Evolutionary conservation across 2,888 invertebrate genomes (phyloP).

Genomic region (Busseola fusca): DNA sequence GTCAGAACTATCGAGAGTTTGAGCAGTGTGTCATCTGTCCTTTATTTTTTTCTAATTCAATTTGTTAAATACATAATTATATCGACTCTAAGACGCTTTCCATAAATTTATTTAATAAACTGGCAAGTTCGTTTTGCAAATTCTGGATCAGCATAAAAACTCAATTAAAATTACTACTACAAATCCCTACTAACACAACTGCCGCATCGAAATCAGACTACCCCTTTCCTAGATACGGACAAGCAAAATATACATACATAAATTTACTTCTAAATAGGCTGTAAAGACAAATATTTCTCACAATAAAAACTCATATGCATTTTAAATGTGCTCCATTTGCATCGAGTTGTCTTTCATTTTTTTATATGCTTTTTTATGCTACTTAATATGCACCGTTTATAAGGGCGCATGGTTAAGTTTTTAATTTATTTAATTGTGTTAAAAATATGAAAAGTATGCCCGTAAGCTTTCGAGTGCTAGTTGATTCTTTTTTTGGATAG

Average conservation of each 20-base stretch:
- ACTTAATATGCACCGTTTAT: constrained; percentile 62
- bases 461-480: constrained; percentile 51
- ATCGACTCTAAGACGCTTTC: background rate
- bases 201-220: constrained; percentile 32
- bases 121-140: background rate
- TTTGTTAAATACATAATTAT: background rate
- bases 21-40: background rate
- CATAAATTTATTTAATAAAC: background rate
- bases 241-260: constrained; percentile 41
- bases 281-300: constrained; percentile 59
- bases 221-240: constrained; percentile 54
- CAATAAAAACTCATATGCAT: constrained; percentile 60
- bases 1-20: background rate
- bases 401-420: constrained; percentile 56
- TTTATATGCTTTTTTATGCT: constrained; percentile 50
- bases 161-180: constrained; percentile 42
- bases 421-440: constrained; percentile 64
- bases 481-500: constrained; percentile 42
- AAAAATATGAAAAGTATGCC: constrained; percentile 54
- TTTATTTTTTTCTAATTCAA: background rate
- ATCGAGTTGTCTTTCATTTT: constrained; percentile 55
- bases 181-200: constrained; percentile 33
- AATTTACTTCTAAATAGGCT: constrained; percentile 48
- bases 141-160: constrained; percentile 34
- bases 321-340: constrained; percentile 61